Evolutionary conservation across 2,797 vertebrate species (phyloP), one percentile per base, ranked within the genome.

Genomic region (Chaenodraco wilsoni): DNA sequence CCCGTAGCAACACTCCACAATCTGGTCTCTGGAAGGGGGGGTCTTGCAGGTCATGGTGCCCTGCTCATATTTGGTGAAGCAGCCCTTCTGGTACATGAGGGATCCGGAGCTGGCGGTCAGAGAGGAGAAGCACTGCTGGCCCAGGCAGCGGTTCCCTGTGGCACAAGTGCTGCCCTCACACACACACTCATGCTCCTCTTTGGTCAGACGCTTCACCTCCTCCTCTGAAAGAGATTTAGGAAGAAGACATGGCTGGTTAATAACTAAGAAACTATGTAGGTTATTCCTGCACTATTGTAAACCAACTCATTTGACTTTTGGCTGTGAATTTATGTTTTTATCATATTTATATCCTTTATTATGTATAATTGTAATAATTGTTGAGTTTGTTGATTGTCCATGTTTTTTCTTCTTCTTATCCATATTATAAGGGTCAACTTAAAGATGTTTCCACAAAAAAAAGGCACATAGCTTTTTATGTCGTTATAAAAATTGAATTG

Each of bases 41-140:
- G 97, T 98, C 90, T 97, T 97, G 89, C 98, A 99, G 0, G 97
- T 99, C 96, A 99, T 89, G 11, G 96, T 97, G 60, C 96, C 95
- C 81, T 98, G 98, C 84, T 97, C 97, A 0, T 97, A 97, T 69
- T 96, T 95, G 82, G 95, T 96, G 87, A 99, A 98, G 93, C 98
- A 99, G 88, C 98, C 98, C 55, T 98, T 99, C 92, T 98, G 97
- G 91, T 95, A 96, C 19, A 97, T 93, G 21, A 90, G 91, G 23
- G 91, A 91, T 37, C 96, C 97, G 0, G 95, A 93, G 0, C 93
- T 97, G 76, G 96, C 93, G 19, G 95, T 96, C 74, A 98, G 89
- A 3, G 97, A 97, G 0, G 97, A 95, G 76, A 98, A 99, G 75
- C 98, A 99, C 56, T 97, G 96, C 84, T 97, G 96, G 63, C 98